These are phyloP conservation scores for Ectropis grisescens DNA, from an alignment of 1,140 invertebrate species.

Conservation along the genomic window DNA sequence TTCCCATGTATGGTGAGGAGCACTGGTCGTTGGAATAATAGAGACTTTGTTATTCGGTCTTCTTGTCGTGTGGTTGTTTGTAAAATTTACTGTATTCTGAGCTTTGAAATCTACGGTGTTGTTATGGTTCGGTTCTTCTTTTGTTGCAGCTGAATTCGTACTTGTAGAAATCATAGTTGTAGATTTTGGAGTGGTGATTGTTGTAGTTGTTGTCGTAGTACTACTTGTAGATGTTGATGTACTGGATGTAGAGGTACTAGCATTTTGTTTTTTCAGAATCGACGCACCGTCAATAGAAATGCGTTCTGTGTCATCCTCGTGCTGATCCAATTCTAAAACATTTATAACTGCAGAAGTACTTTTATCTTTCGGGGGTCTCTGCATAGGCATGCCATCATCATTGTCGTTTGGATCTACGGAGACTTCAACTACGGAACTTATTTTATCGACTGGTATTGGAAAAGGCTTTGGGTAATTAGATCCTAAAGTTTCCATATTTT, in stretches of 20 bases:
- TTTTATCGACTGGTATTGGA: conserved; percentile 78
- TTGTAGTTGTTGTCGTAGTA: conserved; percentile 9
- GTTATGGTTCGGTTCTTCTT: conserved; percentile 13
- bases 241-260: conserved; percentile 12
- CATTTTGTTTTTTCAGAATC: conserved; percentile 50
- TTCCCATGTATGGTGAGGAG: conserved; percentile 61
- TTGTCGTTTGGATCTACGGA: conserved; percentile 27
- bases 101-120: too few species aligned
- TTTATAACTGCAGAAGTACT: conserved; percentile 56
- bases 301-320: conserved; percentile 47
- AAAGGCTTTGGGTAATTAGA: conserved; percentile 71
- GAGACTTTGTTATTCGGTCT: conserved; percentile 63
- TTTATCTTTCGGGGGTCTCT: conserved; percentile 61
- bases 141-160: conserved; percentile 3
- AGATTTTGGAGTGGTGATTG: conserved; percentile 4
- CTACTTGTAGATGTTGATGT: conserved; percentile 16
- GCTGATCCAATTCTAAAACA: conserved; percentile 39
- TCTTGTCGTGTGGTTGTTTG: conserved; percentile 45
- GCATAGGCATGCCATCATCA: conserved; percentile 56
- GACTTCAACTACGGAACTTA: conserved; percentile 59
- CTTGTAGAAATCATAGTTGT: conserved; percentile 4
- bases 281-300: conserved; percentile 53
- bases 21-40: conserved; percentile 46
- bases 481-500: conserved; percentile 68
- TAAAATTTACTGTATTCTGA: too few species aligned